These are phyloP conservation scores for Meloidogyne hapla DNA, from an alignment of 1,140 invertebrate species.

Conservation along the genomic window DNA sequence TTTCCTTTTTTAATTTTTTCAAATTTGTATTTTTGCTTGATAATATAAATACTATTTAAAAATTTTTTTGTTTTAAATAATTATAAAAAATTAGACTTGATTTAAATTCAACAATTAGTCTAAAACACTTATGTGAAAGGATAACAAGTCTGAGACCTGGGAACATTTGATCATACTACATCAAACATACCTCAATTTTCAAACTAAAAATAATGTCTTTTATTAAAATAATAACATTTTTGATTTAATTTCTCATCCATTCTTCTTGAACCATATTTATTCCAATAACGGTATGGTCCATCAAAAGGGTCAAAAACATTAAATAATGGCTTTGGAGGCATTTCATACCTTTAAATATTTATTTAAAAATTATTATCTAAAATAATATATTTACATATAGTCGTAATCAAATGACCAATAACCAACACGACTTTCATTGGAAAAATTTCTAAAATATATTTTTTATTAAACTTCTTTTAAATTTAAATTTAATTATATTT, in stretches of 20 bases:
- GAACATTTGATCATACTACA: too few species aligned
- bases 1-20: too few species aligned
- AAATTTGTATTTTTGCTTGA: too few species aligned
- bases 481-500: too few species aligned
- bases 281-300: constrained; percentile 12
- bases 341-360: constrained; percentile 1
- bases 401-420: constrained; percentile 27
- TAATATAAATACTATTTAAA: too few species aligned
- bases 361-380: constrained; percentile 7
- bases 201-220: constrained; percentile 16
- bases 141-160: too few species aligned
- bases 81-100: too few species aligned
- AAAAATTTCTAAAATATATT: constrained; percentile 22
- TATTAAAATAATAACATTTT: constrained; percentile 28
- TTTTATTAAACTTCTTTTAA: too few species aligned
- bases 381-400: constrained; percentile 18
- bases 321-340: not conserved
- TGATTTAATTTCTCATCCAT: constrained; percentile 19
- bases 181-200: too few species aligned
- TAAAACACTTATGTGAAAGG: too few species aligned
- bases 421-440: constrained; percentile 6
- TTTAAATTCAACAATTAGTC: too few species aligned
- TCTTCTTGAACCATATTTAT: constrained; percentile 19
- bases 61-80: too few species aligned
- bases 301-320: constrained; percentile 19